Conservation (phyloP, 2,797 vertebrate genomes). For the Takifugu rubripes region DNA sequence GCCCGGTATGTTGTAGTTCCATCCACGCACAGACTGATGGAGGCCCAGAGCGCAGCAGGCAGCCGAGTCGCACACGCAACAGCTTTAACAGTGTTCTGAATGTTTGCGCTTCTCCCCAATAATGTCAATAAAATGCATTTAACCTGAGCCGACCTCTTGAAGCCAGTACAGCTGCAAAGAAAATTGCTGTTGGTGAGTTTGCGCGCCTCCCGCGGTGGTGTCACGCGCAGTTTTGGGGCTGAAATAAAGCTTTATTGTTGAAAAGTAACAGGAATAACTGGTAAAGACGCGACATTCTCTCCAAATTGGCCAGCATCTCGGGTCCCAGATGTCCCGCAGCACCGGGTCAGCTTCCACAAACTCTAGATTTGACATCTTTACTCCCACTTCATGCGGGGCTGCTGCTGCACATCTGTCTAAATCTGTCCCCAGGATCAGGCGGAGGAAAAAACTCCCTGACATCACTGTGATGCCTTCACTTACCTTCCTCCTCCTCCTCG, state of each 20-base stretch:
- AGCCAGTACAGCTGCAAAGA: constrained; percentile 8
- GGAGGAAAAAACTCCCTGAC: neutral
- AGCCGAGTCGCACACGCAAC: constrained; percentile 42
- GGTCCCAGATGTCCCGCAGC: no score
- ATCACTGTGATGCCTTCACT: constrained; percentile 6
- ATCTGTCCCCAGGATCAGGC: neutral
- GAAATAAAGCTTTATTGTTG: no score
- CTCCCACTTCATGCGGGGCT: no score
- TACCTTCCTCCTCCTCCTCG: no score
- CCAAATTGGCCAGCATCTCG: no score
- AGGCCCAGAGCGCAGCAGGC: constrained; percentile 29
- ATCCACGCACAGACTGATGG: constrained; percentile 30
- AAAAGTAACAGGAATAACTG: no score
- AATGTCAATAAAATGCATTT: constrained; percentile 69
- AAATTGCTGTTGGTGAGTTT: neutral
- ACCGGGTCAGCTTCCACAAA: no score
- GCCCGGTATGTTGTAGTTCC: no score
- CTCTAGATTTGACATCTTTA: no score
- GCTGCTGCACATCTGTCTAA: neutral
- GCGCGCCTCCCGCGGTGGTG: no score
- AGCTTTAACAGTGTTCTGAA: constrained; percentile 62
- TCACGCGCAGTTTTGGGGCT: no score
- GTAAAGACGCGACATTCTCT: no score
- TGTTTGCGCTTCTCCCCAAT: constrained; percentile 67
- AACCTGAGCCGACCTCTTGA: constrained; percentile 41